These are phyloP conservation scores for Garra rufa DNA, from an alignment of 2,113 vertebrate genomes.

Conservation along the genomic window DNA sequence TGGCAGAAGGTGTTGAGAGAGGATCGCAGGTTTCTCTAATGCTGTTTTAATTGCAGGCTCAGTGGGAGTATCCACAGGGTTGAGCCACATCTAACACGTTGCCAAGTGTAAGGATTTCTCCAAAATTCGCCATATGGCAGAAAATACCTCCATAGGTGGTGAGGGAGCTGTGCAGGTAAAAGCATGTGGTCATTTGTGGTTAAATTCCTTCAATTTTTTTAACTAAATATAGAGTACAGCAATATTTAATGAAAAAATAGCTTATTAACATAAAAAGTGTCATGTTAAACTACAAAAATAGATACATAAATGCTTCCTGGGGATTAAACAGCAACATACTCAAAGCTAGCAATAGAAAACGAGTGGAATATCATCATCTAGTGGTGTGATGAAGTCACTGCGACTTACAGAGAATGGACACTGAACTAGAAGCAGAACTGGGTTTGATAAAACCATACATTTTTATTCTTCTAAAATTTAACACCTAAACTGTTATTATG, in stretches of 20 bases:
- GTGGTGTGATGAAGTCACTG: constrained; percentile 56
- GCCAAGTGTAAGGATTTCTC: constrained; percentile 60
- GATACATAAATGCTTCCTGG: neutral
- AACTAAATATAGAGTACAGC: neutral
- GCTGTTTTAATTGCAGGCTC: constrained; percentile 66
- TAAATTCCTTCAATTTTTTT: neutral
- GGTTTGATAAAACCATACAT: neutral
- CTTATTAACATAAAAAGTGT: neutral
- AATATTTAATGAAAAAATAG: neutral
- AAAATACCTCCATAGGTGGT: constrained; percentile 26
- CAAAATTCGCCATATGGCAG: constrained; percentile 51
- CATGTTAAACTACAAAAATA: neutral
- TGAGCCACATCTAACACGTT: constrained; percentile 60
- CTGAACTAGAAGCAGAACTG: neutral
- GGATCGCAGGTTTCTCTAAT: constrained; percentile 62
- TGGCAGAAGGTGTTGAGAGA: neutral
- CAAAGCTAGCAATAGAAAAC: neutral
- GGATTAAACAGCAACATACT: neutral
- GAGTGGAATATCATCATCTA: constrained; percentile 64
- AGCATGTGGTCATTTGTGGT: neutral
- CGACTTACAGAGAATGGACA: neutral
- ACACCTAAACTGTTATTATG: neutral
- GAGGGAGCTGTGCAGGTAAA: neutral
- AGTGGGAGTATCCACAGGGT: constrained; percentile 43
- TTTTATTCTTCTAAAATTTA: neutral